These are phyloP conservation scores for Enteromius anoplus DNA, from an alignment of 2,797 vertebrate species.

Conservation along the genomic window DNA sequence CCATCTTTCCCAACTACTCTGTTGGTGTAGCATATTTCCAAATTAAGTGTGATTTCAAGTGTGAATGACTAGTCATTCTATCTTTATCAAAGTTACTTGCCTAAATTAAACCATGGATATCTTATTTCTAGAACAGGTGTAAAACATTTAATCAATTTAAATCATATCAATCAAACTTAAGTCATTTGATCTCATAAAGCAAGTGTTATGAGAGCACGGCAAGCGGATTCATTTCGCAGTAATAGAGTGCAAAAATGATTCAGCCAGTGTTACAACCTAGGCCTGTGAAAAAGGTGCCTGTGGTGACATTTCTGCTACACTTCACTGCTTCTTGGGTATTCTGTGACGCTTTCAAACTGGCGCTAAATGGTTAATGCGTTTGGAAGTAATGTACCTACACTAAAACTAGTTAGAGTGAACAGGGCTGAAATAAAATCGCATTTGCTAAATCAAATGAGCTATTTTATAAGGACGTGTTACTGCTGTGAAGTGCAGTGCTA, in stretches of 20 bases:
- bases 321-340: background rate
- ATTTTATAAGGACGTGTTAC: background rate
- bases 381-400: background rate
- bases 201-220: background rate
- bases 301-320: background rate
- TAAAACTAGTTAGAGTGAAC: background rate
- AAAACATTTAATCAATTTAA: constrained; percentile 2
- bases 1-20: constrained; percentile 1
- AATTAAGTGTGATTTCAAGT: constrained; percentile 14
- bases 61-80: background rate
- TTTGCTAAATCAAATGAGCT: background rate
- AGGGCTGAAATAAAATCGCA: background rate
- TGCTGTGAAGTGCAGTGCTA: background rate
- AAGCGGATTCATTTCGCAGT: background rate
- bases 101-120: constrained; percentile 17
- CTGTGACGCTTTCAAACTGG: background rate
- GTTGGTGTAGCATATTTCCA: background rate
- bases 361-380: background rate
- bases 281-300: background rate
- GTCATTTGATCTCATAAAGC: background rate
- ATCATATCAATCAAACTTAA: background rate
- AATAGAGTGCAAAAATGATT: background rate
- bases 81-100: constrained; percentile 17
- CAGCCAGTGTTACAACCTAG: background rate
- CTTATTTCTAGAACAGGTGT: background rate